Evolutionary conservation across 2,888 invertebrate species (phyloP).

Genomic region (Athrips mouffetella): DNA sequence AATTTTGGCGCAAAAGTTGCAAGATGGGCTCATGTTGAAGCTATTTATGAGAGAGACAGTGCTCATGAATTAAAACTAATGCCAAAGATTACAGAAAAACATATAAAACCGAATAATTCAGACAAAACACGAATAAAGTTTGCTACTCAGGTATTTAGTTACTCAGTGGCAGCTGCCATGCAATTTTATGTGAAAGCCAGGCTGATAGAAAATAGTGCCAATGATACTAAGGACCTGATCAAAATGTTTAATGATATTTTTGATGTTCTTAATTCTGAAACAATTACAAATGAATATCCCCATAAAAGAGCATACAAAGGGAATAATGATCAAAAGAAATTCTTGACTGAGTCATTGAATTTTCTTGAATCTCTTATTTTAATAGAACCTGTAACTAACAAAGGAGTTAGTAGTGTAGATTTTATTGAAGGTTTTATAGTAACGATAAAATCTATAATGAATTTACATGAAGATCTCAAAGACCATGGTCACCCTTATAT

Average conservation of each 20-base stretch:
- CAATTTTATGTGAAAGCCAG: constrained; percentile 4
- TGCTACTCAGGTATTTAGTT: constrained; percentile 6
- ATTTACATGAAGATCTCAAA: constrained; percentile 1
- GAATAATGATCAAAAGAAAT: constrained; percentile 4
- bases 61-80: constrained; percentile 7
- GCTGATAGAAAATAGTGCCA: constrained; percentile 1
- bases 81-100: constrained; percentile 7
- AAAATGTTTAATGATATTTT: constrained; percentile 7
- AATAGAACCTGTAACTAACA: neutral
- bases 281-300: constrained; percentile 2
- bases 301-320: constrained; percentile 10
- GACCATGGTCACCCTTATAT: constrained; percentile 1
- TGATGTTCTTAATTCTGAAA: constrained; percentile 4
- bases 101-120: constrained; percentile 4
- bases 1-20: constrained; percentile 6
- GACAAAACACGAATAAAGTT: constrained; percentile 1
- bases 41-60: constrained; percentile 5
- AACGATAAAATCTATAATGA: constrained; percentile 6
- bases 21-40: constrained; percentile 3
- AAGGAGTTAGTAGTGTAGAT: neutral
- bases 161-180: constrained; percentile 4
- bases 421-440: constrained; percentile 8
- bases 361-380: constrained; percentile 4
- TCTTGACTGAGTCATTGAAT: neutral
- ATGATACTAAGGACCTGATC: constrained; percentile 2